Evolutionary conservation across 2,797 vertebrate genomes (phyloP).

Genomic region (Onychomys arenicola): DNA sequence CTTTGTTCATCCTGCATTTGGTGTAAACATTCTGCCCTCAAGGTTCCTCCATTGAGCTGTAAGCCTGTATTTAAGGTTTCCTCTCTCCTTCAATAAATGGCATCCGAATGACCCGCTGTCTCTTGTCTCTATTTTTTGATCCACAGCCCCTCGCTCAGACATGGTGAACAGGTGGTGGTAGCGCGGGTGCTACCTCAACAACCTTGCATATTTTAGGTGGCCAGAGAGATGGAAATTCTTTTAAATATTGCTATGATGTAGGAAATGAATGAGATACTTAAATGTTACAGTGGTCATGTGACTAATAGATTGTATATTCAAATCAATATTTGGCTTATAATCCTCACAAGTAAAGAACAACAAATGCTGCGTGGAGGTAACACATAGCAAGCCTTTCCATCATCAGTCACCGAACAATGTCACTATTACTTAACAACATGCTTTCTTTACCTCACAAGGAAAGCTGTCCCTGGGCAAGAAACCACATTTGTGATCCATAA

Average conservation of each 20-base stretch:
- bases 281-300: background rate
- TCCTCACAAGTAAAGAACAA: conserved; percentile 29
- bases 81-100: too few species aligned
- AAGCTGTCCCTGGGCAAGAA: conserved; percentile 57
- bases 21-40: too few species aligned
- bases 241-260: background rate
- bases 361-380: background rate
- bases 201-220: background rate
- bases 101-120: too few species aligned
- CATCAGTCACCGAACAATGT: conserved; percentile 18
- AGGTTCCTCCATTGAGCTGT: too few species aligned
- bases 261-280: background rate
- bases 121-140: too few species aligned
- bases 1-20: too few species aligned
- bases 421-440: conserved; percentile 32
- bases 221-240: background rate
- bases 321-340: conserved; percentile 27
- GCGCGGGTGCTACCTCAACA: too few species aligned
- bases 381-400: background rate
- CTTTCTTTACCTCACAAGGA: conserved; percentile 39
- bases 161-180: too few species aligned
- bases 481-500: conserved; percentile 67
- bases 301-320: conserved; percentile 10
- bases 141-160: too few species aligned
- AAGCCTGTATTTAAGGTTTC: too few species aligned